Evolutionary conservation across 2,113 vertebrate genomes (phyloP), one percentile per base, ranked within the genome.

Genomic region (Potamarius usumacintae): DNA sequence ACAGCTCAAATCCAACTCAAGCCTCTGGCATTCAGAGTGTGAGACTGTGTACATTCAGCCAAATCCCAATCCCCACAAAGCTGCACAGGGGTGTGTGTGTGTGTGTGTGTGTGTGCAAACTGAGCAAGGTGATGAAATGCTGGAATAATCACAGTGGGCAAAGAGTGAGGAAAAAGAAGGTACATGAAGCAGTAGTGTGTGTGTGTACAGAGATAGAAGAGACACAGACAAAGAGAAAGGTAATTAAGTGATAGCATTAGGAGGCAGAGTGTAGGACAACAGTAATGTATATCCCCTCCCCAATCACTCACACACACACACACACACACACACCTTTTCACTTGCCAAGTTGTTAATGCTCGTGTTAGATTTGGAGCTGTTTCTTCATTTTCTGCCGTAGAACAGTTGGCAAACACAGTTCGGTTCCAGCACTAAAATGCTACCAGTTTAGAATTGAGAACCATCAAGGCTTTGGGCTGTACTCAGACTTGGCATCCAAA

Each of bases 1-100:
- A 30, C 14, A 18, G 62, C 82, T 83, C 82, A 83, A 69, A 83
- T 83, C 63, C 63, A 18, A 27, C 63, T 83, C 62, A 83, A 84
- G 63, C 82, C 48, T 20, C 63, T 76, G 83, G 69, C 83, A 74
- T 85, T 76, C 34, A 60, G 83, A 57, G 30, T 25, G 83, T 58
- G 67, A 84, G 83, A 84, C 63, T 20, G 52, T 8, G 25, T 48
- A 27, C 62, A 52, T 12, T 52, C 42, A 52, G 82, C 62, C 82
- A 83, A 83, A 67, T 83, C 60, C 25, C 62, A 57, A 18, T 57
- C 77, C n/a, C 25, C 15, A 17, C 7, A 2, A 7, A 67, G 82
- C 42, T 67, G 63, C 0, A 18, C 27, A 55, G n/a, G 52, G 55
- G 65, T 34, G 52, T 71, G 67, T 22, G 67, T 14, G 65, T 30